Evolutionary conservation across 2,113 vertebrate species (phyloP), one percentile per base, ranked within the genome.

Genomic region (Terrapene triunguis): DNA sequence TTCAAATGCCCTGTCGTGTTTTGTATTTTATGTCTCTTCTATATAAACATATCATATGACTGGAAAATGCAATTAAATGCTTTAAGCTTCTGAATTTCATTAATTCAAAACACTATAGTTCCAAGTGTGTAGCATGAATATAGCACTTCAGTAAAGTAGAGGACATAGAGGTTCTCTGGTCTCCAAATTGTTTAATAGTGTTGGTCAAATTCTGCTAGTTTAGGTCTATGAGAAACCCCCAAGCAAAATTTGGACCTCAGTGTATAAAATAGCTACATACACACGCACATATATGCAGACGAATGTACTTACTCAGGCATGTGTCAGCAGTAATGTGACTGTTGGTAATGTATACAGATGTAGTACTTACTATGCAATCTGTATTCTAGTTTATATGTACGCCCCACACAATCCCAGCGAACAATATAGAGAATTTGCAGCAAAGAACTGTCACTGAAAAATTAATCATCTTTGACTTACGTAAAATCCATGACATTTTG

Each of bases 311-410:
- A 16, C 54, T 97, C 82, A 4, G 82, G 89, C 93, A 85, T 84
- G 51, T 80, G 91, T 94, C 95, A 93, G 96, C 96, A 93, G 92
- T 92, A 44, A 80, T 16, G 16, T 92, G 89, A 92, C 89, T 84
- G 91, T 85, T 96, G 85, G 24, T 95, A 87, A 87, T 87, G 94
- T 94, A 93, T 92, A 55, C 96, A 97, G 93, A 94, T 96, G 94
- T 96, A 93, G 93, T 88, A 94, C 93, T 95, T 93, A 95, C 94
- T 96, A 69, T 91, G 48, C 96, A 96, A 93, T 97, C 96, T 96
- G 95, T 96, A 97, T 93, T 96, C 94, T 95, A 76, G 91, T 93
- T 97, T 95, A 79, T 89, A 85, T 91, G 0, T 94, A 93, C 93
- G 87, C 90, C 95, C 95, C 83, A 38, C 55, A 57, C 86, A 76